Conservation (phyloP, 2,113 vertebrate genomes). For the Charina bottae region DNA sequence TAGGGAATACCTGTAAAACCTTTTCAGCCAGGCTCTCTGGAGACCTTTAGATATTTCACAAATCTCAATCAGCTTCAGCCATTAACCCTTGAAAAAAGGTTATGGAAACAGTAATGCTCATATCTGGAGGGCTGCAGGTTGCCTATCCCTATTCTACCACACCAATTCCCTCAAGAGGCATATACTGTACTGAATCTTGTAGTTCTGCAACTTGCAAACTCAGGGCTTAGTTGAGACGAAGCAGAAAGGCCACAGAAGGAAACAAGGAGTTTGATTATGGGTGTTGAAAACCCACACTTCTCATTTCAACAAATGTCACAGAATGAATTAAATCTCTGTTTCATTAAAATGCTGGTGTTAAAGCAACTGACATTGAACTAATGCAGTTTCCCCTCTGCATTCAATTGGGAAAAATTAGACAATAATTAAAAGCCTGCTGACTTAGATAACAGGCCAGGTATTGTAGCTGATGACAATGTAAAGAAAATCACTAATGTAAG, state of each 20-base stretch:
- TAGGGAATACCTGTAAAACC: not conserved
- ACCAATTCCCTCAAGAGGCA: not conserved
- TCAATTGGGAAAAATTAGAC: constrained; percentile 35
- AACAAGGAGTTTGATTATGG: constrained; percentile 24
- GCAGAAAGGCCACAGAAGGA: constrained; percentile 9
- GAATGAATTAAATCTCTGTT: constrained; percentile 7
- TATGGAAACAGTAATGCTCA: not conserved
- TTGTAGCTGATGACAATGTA: constrained; percentile 37
- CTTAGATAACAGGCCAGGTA: constrained; percentile 53
- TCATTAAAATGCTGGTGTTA: not conserved
- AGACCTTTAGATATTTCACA: not conserved
- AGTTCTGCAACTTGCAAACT: not conserved
- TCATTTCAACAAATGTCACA: constrained; percentile 18
- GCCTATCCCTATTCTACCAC: not conserved
- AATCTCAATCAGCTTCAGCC: not conserved
- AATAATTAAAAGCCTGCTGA: constrained; percentile 48
- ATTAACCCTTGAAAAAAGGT: not conserved
- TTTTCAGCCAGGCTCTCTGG: not conserved
- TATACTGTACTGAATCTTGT: not conserved
- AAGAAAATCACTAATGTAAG: constrained; percentile 33
- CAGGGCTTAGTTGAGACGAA: not conserved
- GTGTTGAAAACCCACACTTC: constrained; percentile 3
- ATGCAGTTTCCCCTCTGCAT: constrained; percentile 20
- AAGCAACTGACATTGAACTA: constrained; percentile 29
- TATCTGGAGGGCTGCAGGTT: not conserved